phyloP scores from a whole-genome alignment of 2,888 invertebrate species.

The Teleogryllus oceanicus region DNA sequence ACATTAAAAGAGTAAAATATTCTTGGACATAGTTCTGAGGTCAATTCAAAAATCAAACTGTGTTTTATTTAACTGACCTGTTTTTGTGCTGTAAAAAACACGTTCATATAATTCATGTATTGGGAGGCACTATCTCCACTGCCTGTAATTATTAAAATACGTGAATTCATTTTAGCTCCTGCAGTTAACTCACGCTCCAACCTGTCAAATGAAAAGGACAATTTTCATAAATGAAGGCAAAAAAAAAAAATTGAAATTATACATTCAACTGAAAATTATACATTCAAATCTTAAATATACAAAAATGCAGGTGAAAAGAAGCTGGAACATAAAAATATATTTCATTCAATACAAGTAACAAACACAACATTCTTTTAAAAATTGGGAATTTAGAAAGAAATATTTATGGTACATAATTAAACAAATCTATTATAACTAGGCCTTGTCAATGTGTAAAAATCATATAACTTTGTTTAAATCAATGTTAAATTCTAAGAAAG shows the following conservation, averaged over 20 bases:
- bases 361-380: too few relatives aligned
- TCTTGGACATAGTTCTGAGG: too few relatives aligned
- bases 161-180: constrained; percentile 60
- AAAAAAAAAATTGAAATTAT: background rate
- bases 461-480: too few relatives aligned
- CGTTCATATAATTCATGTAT: constrained; percentile 98
- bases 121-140: constrained; percentile 89
- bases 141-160: constrained; percentile 83
- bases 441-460: too few relatives aligned
- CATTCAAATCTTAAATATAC: background rate
- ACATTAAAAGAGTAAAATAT: too few relatives aligned
- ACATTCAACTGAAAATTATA: background rate
- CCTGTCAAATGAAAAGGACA: constrained; percentile 40
- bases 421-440: too few relatives aligned
- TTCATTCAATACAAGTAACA: too few relatives aligned
- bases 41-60: background rate
- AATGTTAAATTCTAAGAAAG: too few relatives aligned
- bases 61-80: constrained; percentile 47
- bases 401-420: too few relatives aligned
- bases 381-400: too few relatives aligned
- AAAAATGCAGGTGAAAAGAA: too few relatives aligned
- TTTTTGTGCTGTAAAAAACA: constrained; percentile 93
- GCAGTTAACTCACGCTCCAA: constrained; percentile 48
- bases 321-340: too few relatives aligned
- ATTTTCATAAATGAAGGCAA: background rate